Evolutionary conservation across 2,888 invertebrate species (phyloP), one percentile per base, ranked within the genome.

Genomic region (Aelia acuminata): DNA sequence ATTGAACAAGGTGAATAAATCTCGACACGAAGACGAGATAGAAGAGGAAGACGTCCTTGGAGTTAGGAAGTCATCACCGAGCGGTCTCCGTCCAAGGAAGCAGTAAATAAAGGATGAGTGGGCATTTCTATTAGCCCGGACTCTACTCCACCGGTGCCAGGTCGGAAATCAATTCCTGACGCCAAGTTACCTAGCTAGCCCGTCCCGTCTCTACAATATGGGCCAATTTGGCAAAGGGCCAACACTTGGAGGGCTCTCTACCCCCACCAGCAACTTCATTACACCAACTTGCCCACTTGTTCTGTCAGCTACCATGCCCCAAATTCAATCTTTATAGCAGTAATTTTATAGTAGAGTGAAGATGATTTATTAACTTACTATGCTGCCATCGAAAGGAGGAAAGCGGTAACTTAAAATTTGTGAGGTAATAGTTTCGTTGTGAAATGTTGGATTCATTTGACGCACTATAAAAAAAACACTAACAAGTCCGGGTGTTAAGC

Each of bases 201-300:
- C 75, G 10, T 39, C 75, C 39, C 75, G 22, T 10, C 43, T 43
- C 80, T 80, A 80, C 80, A 80, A 80, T 80, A 80, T 80, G 43
- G 80, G 43, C 43, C 80, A 80, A 80, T 80, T 80, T 80, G 80
- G 80, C 80, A 4, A 43, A n/a, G n/a, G n/a, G 18, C 80, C 80
- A 80, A 47, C n/a, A n/a, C 80, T 43, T 80, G 39, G 43, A 47
- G 43, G n/a, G 80, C 80, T n/a, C 80, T 80, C 80, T 4, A 80
- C 43, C 43, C 43, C 39, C 11, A 39, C 22, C 80, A 47, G 80
- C 80, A 80, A 80, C 80, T 80, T 80, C 80, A 80, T 80, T 80
- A 80, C 80, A 80, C 80, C 80, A n/a, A 43, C 80, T 80, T 80
- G 43, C 35, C 80, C 43, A 43, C 80, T 80, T 80, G 80, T 80